Conservation (phyloP, 2,888 invertebrate genomes). For the Drosophila ochracea region DNA sequence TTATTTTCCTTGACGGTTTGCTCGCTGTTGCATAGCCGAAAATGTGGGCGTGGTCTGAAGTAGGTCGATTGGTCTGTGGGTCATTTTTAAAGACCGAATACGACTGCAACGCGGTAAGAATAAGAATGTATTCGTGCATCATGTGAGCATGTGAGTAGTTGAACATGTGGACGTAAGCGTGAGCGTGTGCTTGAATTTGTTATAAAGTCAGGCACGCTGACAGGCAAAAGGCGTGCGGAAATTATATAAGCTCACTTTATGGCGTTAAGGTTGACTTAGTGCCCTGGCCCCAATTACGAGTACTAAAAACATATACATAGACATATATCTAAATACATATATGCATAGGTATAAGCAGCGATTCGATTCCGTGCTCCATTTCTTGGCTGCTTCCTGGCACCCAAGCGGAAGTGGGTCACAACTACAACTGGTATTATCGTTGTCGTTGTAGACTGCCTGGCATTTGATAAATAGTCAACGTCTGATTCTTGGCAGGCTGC, state of each 20-base stretch:
- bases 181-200: conserved; percentile 38
- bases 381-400: conserved; percentile 53
- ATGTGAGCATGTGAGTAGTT: not conserved
- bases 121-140: conserved; percentile 4
- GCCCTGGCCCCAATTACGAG: conserved; percentile 56
- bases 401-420: conserved; percentile 25
- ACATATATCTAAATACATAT: not conserved
- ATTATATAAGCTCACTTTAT: conserved; percentile 70
- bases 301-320: conserved; percentile 5
- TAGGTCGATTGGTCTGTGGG: conserved; percentile 67
- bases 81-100: conserved; percentile 35
- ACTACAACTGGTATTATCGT: conserved; percentile 21
- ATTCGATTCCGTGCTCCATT: conserved; percentile 59
- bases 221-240: conserved; percentile 61
- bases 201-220: conserved; percentile 38
- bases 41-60: conserved; percentile 57
- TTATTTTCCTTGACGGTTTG: conserved; percentile 17
- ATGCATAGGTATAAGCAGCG: conserved; percentile 19
- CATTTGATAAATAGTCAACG: conserved; percentile 58
- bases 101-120: not conserved
- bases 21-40: conserved; percentile 48
- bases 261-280: conserved; percentile 63
- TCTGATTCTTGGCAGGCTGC: conserved; percentile 49
- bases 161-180: conserved; percentile 2
- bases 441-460: conserved; percentile 15